Base-by-base conservation (phyloP, 1,140 invertebrate genomes). In the Drosophila erecta region DNA sequence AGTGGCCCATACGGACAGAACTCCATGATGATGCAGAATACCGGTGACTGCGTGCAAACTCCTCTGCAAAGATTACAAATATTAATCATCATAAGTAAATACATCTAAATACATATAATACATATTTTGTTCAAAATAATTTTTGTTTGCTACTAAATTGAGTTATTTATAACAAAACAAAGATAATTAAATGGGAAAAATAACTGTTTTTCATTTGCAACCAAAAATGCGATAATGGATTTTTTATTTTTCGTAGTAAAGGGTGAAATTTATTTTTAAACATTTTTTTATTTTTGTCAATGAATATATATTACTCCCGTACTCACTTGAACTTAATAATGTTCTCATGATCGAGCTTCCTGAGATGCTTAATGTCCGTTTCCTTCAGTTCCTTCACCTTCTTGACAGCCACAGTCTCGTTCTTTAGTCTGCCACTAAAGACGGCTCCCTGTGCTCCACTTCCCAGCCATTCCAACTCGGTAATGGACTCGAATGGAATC, bases 1-100 rank as follows among this genome's bases (percentile, higher is more conserved):
- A 99, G 93, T 37, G 98, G 96, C 11, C 98, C 98, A 91, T 97
- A 97, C 3, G 98, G 97, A 92, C 98, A 99, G 93, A 96, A 99
- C 92, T 99, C 98, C 98, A 99, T 99, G 17, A 99, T 95, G 77
- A 99, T 97, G 92, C 98, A 99, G 91, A 96, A 99, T 84, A 96
- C 97, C 3, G 98, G 98, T n/a, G 97, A 95, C 90, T 98, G 96
- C 0, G 97, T 98, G 91, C 97, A 99, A 6, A 99, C 96, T 43
- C 98, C 98, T 86, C 96, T 96, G 93, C 4, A 44, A 67, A 56
- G 24, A 0, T 5, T 47, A 5, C 3, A 56, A 51, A 24, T 10
- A 43, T 44, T 10, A 55, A 10, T 30, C 2, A 47, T 27, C 17
- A 17, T 17, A 14, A 14, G 5, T 14, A 12, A 14, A 4, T 38